Conservation (phyloP, 2,888 invertebrate genomes). For the Chironomus tentans region DNA sequence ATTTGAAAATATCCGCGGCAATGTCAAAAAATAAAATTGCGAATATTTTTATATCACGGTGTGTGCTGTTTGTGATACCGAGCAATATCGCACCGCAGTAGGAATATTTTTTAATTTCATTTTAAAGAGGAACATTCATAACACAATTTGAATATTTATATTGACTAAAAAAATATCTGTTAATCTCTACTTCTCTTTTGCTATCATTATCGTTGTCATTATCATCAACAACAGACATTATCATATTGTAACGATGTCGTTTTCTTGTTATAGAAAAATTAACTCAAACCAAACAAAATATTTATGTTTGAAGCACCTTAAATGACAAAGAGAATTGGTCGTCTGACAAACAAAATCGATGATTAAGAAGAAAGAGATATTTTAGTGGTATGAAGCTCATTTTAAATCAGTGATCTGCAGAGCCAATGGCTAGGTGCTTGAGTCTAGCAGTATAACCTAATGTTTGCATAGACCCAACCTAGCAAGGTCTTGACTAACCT, state of each 20-base stretch:
- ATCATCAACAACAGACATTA: not conserved
- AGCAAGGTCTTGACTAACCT: too few relatives aligned
- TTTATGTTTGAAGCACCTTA: not conserved
- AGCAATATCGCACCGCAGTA: not conserved
- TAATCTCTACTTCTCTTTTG: not conserved
- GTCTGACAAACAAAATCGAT: not conserved
- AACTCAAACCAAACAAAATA: not conserved
- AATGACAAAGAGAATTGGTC: not conserved
- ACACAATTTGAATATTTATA: conserved; percentile 18
- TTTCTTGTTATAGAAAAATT: not conserved
- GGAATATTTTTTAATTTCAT: conserved; percentile 17
- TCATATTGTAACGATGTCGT: not conserved
- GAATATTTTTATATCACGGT: not conserved
- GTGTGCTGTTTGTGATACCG: not conserved
- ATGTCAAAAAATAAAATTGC: not conserved
- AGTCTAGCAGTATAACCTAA: too few relatives aligned
- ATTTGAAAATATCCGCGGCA: not conserved
- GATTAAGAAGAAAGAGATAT: not conserved
- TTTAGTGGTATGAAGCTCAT: not conserved
- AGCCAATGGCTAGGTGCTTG: too few relatives aligned
- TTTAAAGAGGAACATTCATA: conserved; percentile 3
- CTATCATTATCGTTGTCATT: not conserved
- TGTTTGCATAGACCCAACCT: too few relatives aligned
- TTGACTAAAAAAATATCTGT: too few relatives aligned
- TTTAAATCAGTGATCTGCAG: too few relatives aligned